Base-by-base conservation (phyloP, 2,888 invertebrate species). In the Iphiclides podalirius region DNA sequence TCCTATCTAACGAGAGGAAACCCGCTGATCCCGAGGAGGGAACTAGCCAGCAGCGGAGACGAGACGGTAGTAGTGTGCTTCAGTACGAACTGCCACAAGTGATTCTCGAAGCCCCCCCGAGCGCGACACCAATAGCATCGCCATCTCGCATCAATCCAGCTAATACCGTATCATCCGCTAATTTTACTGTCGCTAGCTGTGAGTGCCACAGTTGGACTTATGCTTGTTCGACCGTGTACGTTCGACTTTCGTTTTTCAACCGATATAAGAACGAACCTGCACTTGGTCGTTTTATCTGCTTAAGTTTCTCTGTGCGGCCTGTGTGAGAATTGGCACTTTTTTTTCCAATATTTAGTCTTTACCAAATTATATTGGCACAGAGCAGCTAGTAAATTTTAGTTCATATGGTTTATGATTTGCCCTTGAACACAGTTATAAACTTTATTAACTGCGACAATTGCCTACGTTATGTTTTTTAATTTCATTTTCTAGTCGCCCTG, bases 81-180 rank as follows among this genome's bases (percentile, higher is more conserved):
- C 92, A 91, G 75, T 92, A 92, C 89, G 91, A 92, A 87, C 92
- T 91, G 77, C 93, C 93, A 88, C 92, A 92, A 91, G 92, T 93
- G 91, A 91, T 93, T 86, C 92, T 93, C 90, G 92, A 93, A 92
- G 92, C 93, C 90, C 92, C 92, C 90, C 91, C 91, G 81, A 91
- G 90, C 90, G 75, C 85, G 79, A 83, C 85, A 77, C 87, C 82
- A 78, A 82, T 76, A 63, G 79, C 83, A 83, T 86, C 87, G 80
- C 84, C 88, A 80, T 85, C 79, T 82, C 86, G 80, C 80, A 83
- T 85, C 79, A 79, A 80, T 72, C 79, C 75, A 80, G 81, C 83
- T 84, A 82, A 82, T 73, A 82, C 73, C 67, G 75, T 77, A 70
- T 81, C 87, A 86, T 81, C 79, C 81, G 84, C 86, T 89, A 85